These are phyloP conservation scores for Dryobates pubescens DNA, from an alignment of 2,797 vertebrate genomes.

Conservation along the genomic window DNA sequence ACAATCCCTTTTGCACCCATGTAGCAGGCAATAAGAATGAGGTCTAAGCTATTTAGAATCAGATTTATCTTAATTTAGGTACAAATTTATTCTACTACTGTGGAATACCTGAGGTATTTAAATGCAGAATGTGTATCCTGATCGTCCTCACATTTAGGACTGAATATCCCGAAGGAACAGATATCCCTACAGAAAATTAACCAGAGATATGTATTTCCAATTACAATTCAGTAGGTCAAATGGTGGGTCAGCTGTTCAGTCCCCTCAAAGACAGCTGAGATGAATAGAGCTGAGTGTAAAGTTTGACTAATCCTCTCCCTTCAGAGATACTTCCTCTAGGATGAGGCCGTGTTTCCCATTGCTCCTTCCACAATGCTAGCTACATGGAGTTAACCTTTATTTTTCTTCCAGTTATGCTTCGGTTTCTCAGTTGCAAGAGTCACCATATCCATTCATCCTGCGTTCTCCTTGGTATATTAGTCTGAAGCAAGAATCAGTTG, in stretches of 20 bases:
- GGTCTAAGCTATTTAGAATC: not conserved
- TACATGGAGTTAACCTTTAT: conserved; percentile 36
- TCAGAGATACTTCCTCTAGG: not conserved
- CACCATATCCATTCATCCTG: conserved; percentile 7
- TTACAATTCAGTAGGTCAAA: conserved; percentile 42
- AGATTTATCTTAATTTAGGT: conserved; percentile 18
- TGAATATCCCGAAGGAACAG: not conserved
- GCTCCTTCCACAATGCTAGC: not conserved
- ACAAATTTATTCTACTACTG: not conserved
- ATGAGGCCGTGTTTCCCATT: not conserved
- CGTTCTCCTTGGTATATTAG: conserved; percentile 44
- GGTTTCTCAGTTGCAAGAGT: conserved; percentile 33
- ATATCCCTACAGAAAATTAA: conserved; percentile 10
- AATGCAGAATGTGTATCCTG: not conserved
- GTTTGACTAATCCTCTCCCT: conserved; percentile 37
- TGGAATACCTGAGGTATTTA: not conserved
- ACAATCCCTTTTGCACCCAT: not conserved
- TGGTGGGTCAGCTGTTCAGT: conserved; percentile 18
- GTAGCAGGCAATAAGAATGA: not conserved
- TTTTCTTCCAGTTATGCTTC: conserved; percentile 45
- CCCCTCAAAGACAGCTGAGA: not conserved
- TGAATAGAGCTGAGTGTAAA: conserved; percentile 18
- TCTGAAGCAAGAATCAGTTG: conserved; percentile 42
- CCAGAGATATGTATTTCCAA: not conserved
- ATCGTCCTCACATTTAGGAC: not conserved